A percentile compares a stretch with the other conserved stretches of the same genome.
Conservation (phyloP, 2,888 invertebrate genomes). For the Entomobrya proxima region DNA sequence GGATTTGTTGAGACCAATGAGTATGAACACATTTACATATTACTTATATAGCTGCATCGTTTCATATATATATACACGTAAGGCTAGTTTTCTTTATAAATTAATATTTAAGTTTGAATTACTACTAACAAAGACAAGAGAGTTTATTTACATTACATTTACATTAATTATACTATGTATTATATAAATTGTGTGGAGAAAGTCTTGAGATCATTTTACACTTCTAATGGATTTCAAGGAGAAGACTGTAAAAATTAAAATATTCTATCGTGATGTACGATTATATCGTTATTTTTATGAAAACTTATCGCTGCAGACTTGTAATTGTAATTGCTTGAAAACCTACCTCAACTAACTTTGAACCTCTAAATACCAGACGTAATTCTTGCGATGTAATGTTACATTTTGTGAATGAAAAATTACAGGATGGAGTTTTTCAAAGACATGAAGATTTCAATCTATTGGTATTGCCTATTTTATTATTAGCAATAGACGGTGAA, state of each 20-base stretch:
- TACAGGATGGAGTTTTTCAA: slow-evolving; percentile 20
- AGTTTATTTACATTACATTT: background rate
- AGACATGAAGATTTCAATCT: background rate
- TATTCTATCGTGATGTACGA: no score
- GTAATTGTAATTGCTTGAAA: background rate
- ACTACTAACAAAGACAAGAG: background rate
- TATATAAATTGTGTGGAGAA: slow-evolving; percentile 35
- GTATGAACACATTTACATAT: slow-evolving; percentile 63
- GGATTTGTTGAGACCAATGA: slow-evolving; percentile 60
- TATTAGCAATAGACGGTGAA: no score
- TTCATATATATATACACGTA: slow-evolving; percentile 15
- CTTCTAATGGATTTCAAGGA: slow-evolving; percentile 9
- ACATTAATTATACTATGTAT: background rate
- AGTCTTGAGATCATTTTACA: slow-evolving; percentile 65
- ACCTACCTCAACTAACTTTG: no score
- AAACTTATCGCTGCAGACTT: slow-evolving; percentile 27
- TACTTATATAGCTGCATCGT: slow-evolving; percentile 59
- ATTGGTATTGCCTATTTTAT: background rate
- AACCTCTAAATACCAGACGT: no score
- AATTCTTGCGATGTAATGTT: background rate
- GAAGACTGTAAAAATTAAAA: slow-evolving; percentile 4
- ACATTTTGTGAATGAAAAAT: background rate
- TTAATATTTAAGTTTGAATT: background rate
- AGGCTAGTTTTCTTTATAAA: background rate
- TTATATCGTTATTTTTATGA: background rate